Evolutionary conservation across 1,140 invertebrate species (phyloP), one percentile per base, ranked within the genome.

Genomic region (Geopemphigus sp.): DNA sequence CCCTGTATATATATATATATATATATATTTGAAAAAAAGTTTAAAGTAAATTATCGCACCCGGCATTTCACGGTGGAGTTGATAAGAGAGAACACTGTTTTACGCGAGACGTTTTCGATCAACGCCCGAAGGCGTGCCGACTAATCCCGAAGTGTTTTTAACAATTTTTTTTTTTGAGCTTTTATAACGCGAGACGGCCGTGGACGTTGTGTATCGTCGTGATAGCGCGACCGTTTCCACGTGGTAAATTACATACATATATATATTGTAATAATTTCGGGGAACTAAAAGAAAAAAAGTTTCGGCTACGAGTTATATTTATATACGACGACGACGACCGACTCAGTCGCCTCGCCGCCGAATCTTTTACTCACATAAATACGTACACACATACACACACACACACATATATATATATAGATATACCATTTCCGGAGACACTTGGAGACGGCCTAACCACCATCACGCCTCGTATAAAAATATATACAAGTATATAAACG

Each of bases 281-380:
- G n/a, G n/a, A n/a, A n/a, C 32, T 8, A 39, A 45, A 39, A 45
- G 19, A 47, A 50, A 68, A 47, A 50, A 68, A n/a, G 22, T 50
- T 26, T 68, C 8, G n/a, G 6, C 6, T 47, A 68, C n/a, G 11
- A 68, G 66, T 68, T 68, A 68, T 68, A 68, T 68, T 68, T 50
- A 50, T 68, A 68, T 24, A 50, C 11, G n/a, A 24, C 45, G 39
- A 24, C 64, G 19, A 19, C n/a, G n/a, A n/a, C n/a, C n/a, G n/a
- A n/a, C n/a, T n/a, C n/a, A 68, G 64, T 47, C n/a, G 0, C 19
- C 63, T 24, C 63, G 5, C 11, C 61, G 10, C 39, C 5, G 17
- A 24, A 12, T 39, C 64, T 47, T 47, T 68, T n/a, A 0, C 5
- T 1, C n/a, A 17, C n/a, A 39, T 22, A 45, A n/a, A n/a, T n/a